Percentiles rank a stretch among this genome's conserved stretches.
Evolutionary conservation across 2,797 vertebrate species (phyloP).

Genomic region (Rachycentron canadum): DNA sequence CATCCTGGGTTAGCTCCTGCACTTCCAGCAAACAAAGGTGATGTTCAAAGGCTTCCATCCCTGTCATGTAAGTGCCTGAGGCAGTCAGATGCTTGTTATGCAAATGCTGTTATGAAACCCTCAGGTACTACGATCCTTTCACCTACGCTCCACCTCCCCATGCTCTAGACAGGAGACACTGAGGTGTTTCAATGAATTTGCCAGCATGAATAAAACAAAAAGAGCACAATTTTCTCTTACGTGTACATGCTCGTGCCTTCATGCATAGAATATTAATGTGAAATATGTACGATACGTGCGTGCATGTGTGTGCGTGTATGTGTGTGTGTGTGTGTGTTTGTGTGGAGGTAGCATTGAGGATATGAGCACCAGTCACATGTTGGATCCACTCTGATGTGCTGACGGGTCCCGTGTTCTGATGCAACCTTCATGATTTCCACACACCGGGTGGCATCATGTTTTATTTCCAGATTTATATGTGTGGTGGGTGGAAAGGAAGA

Average conservation of each 20-base stretch:
- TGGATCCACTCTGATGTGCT: slow-evolving; percentile 9
- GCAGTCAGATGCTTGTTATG: slow-evolving; percentile 49
- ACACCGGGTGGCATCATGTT: slow-evolving; percentile 32
- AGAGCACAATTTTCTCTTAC: not conserved
- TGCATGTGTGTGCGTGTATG: not conserved
- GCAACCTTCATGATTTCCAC: slow-evolving; percentile 47
- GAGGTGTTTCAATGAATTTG: slow-evolving; percentile 36
- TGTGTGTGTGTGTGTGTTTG: not conserved
- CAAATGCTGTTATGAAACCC: slow-evolving; percentile 51
- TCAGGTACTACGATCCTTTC: slow-evolving; percentile 33
- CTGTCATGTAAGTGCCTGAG: slow-evolving; percentile 29
- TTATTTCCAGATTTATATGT: slow-evolving; percentile 44
- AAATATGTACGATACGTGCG: not conserved
- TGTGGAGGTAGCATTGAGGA: not conserved
- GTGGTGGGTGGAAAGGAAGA: slow-evolving; percentile 43
- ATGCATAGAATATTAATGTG: slow-evolving; percentile 4
- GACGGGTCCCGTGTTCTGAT: slow-evolving; percentile 33
- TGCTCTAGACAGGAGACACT: slow-evolving; percentile 19
- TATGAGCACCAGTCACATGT: slow-evolving; percentile 41
- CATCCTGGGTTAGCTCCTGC: not conserved
- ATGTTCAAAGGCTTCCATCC: slow-evolving; percentile 41
- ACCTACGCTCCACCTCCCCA: slow-evolving; percentile 21
- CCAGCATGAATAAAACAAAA: slow-evolving; percentile 29
- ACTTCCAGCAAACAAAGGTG: slow-evolving; percentile 11
- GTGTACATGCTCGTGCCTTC: not conserved